A percentile compares a stretch with the other conserved stretches of the same genome.
Conservation (phyloP, 2,113 vertebrate species). For the Ploceus nigricollis region DNA sequence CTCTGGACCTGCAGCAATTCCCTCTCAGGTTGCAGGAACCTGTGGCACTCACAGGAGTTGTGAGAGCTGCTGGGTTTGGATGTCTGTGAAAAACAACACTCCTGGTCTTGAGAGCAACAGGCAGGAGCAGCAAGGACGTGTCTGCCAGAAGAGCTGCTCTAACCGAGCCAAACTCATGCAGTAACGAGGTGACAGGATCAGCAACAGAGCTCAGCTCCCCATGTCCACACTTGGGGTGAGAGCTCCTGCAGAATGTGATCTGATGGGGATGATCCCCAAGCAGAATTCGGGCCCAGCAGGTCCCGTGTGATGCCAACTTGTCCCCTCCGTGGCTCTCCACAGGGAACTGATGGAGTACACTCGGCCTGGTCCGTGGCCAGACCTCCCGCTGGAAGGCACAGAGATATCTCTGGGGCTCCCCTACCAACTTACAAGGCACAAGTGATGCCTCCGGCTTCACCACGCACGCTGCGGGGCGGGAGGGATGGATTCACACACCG, state of each 20-base stretch:
- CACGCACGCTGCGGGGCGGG: fast-evolving
- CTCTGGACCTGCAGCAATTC: neutral
- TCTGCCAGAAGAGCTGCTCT: neutral
- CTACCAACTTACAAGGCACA: neutral
- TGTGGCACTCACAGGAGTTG: fast-evolving
- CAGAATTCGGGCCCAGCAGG: neutral
- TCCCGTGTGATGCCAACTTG: fast-evolving
- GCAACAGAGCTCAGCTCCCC: neutral
- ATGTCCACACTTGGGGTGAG: fast-evolving
- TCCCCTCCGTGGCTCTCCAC: neutral
- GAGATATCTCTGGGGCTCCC: neutral
- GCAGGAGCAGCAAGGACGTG: neutral
- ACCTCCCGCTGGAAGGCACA: neutral
- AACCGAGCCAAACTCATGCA: fast-evolving
- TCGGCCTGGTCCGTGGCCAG: neutral
- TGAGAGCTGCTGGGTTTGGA: neutral
- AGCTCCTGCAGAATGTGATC: neutral
- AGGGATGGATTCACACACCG: neutral
- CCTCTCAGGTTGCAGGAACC: neutral
- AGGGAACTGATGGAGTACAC: neutral
- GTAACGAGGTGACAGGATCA: neutral
- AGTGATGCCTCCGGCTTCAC: fast-evolving
- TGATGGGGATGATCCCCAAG: fast-evolving
- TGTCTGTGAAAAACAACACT: neutral
- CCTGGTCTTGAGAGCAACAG: neutral